Evolutionary conservation across 2,888 invertebrate species (phyloP), one percentile per base, ranked within the genome.

Genomic region (Cheilosia impressa): DNA sequence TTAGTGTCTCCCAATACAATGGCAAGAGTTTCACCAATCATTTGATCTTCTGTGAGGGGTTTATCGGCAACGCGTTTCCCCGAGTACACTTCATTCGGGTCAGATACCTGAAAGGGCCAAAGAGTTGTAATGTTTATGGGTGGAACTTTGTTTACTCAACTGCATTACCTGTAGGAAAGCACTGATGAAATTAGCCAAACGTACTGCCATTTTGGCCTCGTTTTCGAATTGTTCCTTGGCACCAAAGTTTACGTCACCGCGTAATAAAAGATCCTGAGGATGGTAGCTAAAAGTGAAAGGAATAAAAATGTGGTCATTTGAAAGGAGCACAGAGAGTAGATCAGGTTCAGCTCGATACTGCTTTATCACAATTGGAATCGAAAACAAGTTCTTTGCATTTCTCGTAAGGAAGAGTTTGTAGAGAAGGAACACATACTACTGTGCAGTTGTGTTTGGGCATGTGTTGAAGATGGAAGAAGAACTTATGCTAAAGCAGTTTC

Each of bases 121-220:
- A 41, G 55, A 17, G 19, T 43, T 27, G 13, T 47, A 22, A 27
- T 47, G 47, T 19, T 9, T 10, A 9, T n/a, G 15, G 10, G 9
- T 19, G 24, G 10, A 13, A 1, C 13, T 69, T 22, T 4, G n/a
- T 22, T 31, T 66, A 17, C 19, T 27, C 13, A 24, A 65, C 69
- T 66, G 58, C 76, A 79, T 90, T 90, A 95, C 95, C 94, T 99
- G 98, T 88, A 98, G 93, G 92, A 98, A 99, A 50, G 97, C 97
- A 90, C 98, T 98, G 88, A 99, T 96, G 91, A 99, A 99, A 92
- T 99, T 98, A 0, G 99, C 97, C 66, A 99, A 93, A 60, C 99
- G 94, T n/a, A 98, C 94, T 2, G 99, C 99, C 96, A 98, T 98
- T 92, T 98, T 96, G 0, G 98, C 99, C 93, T 99, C 98, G 90